Evolutionary conservation across 2,797 vertebrate species (phyloP), one percentile per base, ranked within the genome.

Genomic region (Xenops minutus): DNA sequence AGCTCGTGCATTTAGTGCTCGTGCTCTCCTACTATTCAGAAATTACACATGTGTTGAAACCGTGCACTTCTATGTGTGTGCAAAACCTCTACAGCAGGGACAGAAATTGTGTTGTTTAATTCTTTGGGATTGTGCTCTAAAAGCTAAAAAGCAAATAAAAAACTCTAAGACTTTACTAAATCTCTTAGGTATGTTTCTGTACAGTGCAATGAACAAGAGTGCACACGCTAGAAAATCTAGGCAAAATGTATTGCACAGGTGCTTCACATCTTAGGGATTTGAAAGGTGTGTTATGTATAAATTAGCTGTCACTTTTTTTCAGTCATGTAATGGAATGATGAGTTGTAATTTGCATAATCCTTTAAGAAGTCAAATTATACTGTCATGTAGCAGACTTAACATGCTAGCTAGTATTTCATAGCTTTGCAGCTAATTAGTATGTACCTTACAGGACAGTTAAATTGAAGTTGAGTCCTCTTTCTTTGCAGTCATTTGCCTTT

Each of bases 341-440:
- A 98, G 98, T 97, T 97, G 98, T 98, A 98, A 99, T 99, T 99
- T 99, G 98, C 98, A 99, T 99, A 99, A 99, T 99, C 98, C 98
- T 99, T 99, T 99, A 99, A 99, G 98, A 98, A 99, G 98, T 98
- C 98, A 99, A 99, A 99, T 99, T 99, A 99, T 98, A 98, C 98
- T 99, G 98, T 99, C 98, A 99, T 98, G 98, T 99, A 98, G 98
- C 98, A 99, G 98, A 99, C 98, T 99, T 99, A 99, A 99, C 98
- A 99, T 98, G 98, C 98, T 99, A 98, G 98, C 98, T 98, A 98
- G 98, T 98, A 98, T 98, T 98, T 98, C 97, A 97, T 98, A 98
- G 98, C 98, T 98, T 98, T 98, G 98, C 97, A 97, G 98, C 98
- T 99, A 99, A 99, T 99, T 99, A 98, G 98, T 98, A 98, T 98